These are phyloP conservation scores for human DNA, from an alignment of 2,113 vertebrate species.

Conservation along the genomic window DNA sequence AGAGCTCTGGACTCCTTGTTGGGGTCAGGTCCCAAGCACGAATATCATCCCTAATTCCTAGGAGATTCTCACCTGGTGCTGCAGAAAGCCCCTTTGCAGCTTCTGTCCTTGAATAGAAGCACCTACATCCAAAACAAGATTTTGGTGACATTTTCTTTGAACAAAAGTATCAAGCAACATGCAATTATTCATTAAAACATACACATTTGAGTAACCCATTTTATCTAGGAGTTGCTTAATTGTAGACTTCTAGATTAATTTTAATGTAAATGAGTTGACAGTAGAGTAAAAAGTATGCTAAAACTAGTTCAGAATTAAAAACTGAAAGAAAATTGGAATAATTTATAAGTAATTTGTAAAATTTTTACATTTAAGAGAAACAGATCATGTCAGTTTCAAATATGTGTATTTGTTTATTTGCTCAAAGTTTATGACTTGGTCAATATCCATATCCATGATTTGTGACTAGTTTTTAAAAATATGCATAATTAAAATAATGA, in stretches of 20 bases:
- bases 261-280: not conserved
- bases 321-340: constrained; percentile 11
- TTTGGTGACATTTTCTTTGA: not conserved
- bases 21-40: constrained; percentile 55
- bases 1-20: constrained; percentile 54
- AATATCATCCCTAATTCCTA: constrained; percentile 60
- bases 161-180: not conserved
- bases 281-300: not conserved
- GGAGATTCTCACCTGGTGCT: constrained; percentile 63
- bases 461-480: not conserved
- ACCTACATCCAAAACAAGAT: constrained; percentile 60
- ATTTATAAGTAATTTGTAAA: not conserved
- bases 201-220: not conserved
- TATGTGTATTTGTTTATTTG: not conserved
- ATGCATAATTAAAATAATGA: not conserved
- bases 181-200: not conserved
- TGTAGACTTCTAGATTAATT: not conserved
- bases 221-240: not conserved
- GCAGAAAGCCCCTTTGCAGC: constrained; percentile 61
- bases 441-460: not conserved
- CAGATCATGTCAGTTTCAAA: not conserved
- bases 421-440: not conserved
- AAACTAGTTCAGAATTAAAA: not conserved
- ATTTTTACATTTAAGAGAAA: constrained; percentile 3
- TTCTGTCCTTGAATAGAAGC: constrained; percentile 70